Evolutionary conservation across 2,797 vertebrate species (phyloP).

Genomic region (Morus bassanus): DNA sequence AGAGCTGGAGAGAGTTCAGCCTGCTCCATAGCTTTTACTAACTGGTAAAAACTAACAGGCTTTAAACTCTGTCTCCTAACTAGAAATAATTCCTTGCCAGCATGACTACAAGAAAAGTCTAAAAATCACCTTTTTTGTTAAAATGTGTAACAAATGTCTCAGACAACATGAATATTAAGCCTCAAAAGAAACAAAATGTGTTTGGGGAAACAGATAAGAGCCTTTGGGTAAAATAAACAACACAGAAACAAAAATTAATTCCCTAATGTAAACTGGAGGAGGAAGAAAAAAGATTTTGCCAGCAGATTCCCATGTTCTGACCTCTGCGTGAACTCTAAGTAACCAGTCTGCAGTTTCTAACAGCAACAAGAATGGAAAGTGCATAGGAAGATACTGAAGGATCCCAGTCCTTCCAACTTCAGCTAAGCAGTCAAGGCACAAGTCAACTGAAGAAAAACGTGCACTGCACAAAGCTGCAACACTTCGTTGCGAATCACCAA

Average conservation of each 20-base stretch:
- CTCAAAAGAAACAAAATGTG: background rate
- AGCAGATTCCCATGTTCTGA: constrained; percentile 62
- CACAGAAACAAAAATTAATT: constrained; percentile 53
- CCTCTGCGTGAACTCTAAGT: constrained; percentile 27
- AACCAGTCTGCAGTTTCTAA: constrained; percentile 2
- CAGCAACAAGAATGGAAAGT: constrained; percentile 12
- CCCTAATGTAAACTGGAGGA: constrained; percentile 52
- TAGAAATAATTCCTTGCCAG: background rate
- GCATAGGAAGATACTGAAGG: background rate
- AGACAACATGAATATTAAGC: background rate
- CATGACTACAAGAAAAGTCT: background rate
- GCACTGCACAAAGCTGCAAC: background rate
- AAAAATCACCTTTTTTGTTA: background rate
- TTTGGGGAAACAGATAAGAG: constrained; percentile 47
- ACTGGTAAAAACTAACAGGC: background rate
- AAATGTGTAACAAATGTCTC: background rate
- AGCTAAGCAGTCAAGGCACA: constrained; percentile 36
- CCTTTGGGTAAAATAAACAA: constrained; percentile 53
- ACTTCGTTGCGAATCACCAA: background rate
- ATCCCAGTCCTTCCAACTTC: constrained; percentile 12
- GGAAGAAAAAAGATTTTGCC: constrained; percentile 40
- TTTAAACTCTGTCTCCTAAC: background rate
- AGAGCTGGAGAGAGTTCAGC: background rate
- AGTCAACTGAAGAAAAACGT: background rate
- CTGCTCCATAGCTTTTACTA: background rate